Evolutionary conservation across 2,888 invertebrate species (phyloP).

Genomic region (Euzophera pinguis): DNA sequence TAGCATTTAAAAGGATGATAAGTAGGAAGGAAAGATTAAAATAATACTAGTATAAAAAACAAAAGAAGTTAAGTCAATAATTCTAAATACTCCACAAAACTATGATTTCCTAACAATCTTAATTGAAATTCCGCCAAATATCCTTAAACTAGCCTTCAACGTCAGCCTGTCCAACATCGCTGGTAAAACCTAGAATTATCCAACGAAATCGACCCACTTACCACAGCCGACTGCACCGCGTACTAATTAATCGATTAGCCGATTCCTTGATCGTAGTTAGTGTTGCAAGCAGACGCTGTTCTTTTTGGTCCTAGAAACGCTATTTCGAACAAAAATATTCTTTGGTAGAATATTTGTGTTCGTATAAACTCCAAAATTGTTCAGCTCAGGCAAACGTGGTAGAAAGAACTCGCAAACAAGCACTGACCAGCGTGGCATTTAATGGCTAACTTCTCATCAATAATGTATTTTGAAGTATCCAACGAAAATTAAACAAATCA

Average conservation of each 20-base stretch:
- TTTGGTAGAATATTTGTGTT: too few relatives aligned
- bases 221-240: slow-evolving; percentile 34
- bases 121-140: neutral
- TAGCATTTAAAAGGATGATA: too few relatives aligned
- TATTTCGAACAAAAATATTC: neutral
- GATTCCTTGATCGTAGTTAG: slow-evolving; percentile 45
- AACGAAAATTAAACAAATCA: too few relatives aligned
- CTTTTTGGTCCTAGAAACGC: neutral
- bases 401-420: too few relatives aligned
- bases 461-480: too few relatives aligned
- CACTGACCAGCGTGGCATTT: too few relatives aligned
- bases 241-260: slow-evolving; percentile 53
- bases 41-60: too few relatives aligned
- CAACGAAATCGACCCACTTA: slow-evolving; percentile 50
- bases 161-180: neutral
- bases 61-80: too few relatives aligned
- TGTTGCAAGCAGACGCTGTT: slow-evolving; percentile 37
- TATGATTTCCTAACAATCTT: neutral
- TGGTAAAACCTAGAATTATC: slow-evolving; percentile 37
- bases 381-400: too few relatives aligned
- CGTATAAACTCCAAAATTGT: too few relatives aligned
- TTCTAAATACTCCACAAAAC: neutral
- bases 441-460: too few relatives aligned
- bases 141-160: neutral
- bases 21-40: too few relatives aligned